phyloP scores from a whole-genome alignment of 2,888 invertebrate species.

The Bellardia bayeri region DNA sequence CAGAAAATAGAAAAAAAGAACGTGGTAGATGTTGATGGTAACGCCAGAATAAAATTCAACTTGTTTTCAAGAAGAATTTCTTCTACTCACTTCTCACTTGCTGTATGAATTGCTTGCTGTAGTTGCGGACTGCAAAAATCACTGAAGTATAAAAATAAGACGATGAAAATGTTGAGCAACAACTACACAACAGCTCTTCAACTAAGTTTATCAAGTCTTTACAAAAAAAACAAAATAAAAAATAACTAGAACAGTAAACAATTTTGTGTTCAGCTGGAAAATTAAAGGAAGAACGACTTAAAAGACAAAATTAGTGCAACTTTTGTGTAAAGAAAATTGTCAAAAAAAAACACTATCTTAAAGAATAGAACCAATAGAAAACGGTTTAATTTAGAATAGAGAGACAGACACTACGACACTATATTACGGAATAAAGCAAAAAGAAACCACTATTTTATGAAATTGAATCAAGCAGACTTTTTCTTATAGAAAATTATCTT shows the following conservation, averaged over 20 bases:
- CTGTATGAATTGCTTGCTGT: background rate
- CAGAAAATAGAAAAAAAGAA: background rate
- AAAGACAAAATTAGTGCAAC: background rate
- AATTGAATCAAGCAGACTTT: too few relatives aligned
- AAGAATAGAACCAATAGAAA: too few relatives aligned
- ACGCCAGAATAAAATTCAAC: constrained; percentile 17
- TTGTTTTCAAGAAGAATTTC: constrained; percentile 22
- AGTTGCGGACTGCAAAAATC: background rate
- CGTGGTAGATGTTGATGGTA: background rate
- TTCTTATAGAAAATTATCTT: too few relatives aligned
- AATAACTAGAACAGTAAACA: background rate
- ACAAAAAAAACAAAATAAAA: background rate
- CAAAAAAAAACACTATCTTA: too few relatives aligned
- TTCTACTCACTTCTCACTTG: background rate
- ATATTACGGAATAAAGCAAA: too few relatives aligned
- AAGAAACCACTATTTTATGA: too few relatives aligned
- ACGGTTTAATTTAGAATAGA: too few relatives aligned
- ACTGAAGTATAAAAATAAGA: background rate
- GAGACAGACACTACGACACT: too few relatives aligned
- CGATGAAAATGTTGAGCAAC: constrained; percentile 6
- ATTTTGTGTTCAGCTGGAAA: background rate
- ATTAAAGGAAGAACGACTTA: background rate
- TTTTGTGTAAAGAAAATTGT: too few relatives aligned
- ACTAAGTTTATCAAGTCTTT: constrained; percentile 23
- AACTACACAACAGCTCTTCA: constrained; percentile 14